Base-by-base conservation (phyloP, 2,888 invertebrate species). In the Caenorhabditis uteleia region DNA sequence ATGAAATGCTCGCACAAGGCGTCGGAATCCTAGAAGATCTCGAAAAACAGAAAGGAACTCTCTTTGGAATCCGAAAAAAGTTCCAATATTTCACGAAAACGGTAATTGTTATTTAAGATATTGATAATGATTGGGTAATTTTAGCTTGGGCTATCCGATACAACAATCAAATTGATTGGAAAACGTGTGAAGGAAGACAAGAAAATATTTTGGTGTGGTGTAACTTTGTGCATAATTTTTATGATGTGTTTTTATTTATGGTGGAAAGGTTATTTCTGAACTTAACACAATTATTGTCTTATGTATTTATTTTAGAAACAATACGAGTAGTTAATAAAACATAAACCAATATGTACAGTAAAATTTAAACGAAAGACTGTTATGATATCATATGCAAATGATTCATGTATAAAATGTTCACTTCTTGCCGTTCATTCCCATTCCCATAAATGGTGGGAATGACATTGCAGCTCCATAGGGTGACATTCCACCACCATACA, bases 401-500 rank as follows among this genome's bases (percentile, higher is more conserved):
- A 29, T 29, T 8, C 29, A 29, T 29, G 29, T 8, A 29, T 29
- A 29, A 29, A 29, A 29, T 12, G 12, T 16, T n/a, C 27, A 43
- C 21, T 54, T 60, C 33, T 61, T 61, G 34, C 61, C n/a, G n/a
- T n/a, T n/a, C n/a, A n/a, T n/a, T n/a, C n/a, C n/a, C n/a, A n/a
- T n/a, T n/a, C n/a, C 61, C 50, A 61, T 61, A 20, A 31, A 61
- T 10, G 61, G n/a, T n/a, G n/a, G 61, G 40, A 61, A 61, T 3
- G 50, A 46, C 61, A 61, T 61, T 27, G 49, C 45, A 16, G 61
- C 42, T 23, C 61, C 61, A 34, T 61, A 61, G n/a, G 61, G 61
- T n/a, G 61, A 61, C 54, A 54, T 54, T 44, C 61, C 61, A 14
- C 34, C 34, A 12, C 25, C 25, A 20, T 20, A 38, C 40, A 23